Conservation (phyloP, 2,113 vertebrate species). For the Phocoena phocoena region DNA sequence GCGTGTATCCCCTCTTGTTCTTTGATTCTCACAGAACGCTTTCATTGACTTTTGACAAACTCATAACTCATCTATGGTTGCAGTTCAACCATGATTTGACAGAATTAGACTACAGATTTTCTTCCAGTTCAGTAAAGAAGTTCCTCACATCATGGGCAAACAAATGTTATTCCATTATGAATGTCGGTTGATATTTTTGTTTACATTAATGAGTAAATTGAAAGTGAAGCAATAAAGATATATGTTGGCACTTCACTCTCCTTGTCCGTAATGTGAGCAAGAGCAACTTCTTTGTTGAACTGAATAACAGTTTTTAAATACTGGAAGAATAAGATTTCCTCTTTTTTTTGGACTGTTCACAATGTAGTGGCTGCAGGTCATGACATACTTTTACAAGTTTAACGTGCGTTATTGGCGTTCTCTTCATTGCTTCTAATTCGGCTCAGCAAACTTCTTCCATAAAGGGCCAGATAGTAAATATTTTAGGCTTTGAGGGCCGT, state of each 20-base stretch:
- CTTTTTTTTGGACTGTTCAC: too few relatives aligned
- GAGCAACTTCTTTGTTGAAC: neutral
- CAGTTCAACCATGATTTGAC: neutral
- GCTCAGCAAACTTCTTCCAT: neutral
- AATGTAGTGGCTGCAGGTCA: neutral
- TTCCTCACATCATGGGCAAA: neutral
- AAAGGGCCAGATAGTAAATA: neutral
- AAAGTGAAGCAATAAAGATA: neutral
- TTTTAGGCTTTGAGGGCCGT: neutral
- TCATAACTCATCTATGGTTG: neutral
- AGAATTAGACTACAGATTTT: neutral
- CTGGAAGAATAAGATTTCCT: neutral
- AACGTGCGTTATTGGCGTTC: neutral
- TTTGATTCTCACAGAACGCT: neutral
- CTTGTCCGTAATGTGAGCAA: neutral
- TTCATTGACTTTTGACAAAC: neutral
- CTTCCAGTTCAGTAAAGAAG: neutral
- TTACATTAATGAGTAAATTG: neutral
- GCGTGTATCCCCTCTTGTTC: neutral
- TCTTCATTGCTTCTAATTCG: neutral
- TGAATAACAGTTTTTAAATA: neutral
- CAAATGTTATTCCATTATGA: neutral
- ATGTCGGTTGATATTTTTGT: neutral
- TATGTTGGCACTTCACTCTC: neutral
- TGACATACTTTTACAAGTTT: neutral